Conservation (phyloP, 2,888 invertebrate species). For the Acleris cristana region DNA sequence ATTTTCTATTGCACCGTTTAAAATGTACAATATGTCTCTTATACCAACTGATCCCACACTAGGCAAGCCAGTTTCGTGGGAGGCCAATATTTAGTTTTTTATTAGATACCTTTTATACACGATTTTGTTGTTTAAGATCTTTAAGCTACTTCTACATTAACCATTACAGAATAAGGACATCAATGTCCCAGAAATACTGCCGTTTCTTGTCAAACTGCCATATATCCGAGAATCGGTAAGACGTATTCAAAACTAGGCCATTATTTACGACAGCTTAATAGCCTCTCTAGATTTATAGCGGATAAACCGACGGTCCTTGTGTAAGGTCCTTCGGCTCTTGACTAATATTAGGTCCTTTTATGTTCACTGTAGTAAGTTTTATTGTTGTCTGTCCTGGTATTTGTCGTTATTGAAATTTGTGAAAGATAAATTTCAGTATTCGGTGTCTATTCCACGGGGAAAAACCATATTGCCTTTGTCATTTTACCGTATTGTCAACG, state of each 20-base stretch:
- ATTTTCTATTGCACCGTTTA: too few species aligned
- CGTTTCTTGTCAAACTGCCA: background rate
- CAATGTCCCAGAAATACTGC: background rate
- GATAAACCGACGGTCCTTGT: conserved; percentile 18
- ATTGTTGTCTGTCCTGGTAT: conserved; percentile 6
- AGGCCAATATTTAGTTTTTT: too few species aligned
- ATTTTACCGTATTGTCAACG: too few species aligned
- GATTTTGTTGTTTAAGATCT: too few species aligned
- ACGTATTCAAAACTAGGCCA: conserved; percentile 26
- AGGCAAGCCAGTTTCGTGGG: too few species aligned
- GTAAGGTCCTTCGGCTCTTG: conserved; percentile 10
- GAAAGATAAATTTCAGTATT: background rate
- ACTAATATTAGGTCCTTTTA: conserved; percentile 11
- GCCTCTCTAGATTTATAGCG: conserved; percentile 16
- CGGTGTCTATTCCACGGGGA: too few species aligned
- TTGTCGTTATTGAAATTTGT: conserved; percentile 4
- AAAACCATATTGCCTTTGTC: too few species aligned
- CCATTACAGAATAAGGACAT: too few species aligned
- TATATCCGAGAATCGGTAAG: conserved; percentile 18
- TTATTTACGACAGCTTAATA: conserved; percentile 22
- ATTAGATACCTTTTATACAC: too few species aligned
- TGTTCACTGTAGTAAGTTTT: conserved; percentile 3
- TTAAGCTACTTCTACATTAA: too few species aligned
- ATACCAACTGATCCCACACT: too few species aligned
- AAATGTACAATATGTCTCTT: too few species aligned